A percentile compares a stretch with the other conserved stretches of the same genome.
These are phyloP conservation scores for Cerceris rybyensis DNA, from an alignment of 2,888 invertebrate species.

Conservation along the genomic window DNA sequence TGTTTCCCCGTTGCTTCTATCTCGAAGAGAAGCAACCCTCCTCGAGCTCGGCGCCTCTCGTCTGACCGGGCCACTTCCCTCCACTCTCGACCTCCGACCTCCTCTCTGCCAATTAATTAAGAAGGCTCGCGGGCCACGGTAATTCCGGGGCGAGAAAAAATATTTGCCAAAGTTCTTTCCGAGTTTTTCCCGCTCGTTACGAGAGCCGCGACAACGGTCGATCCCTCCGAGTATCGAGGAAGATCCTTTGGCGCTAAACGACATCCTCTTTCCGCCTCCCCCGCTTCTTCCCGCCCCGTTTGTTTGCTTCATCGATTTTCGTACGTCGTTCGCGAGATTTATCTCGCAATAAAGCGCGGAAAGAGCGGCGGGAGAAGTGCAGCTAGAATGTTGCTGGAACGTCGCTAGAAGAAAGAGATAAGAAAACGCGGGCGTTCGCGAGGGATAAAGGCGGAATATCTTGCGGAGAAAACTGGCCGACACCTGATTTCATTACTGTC, in stretches of 20 bases:
- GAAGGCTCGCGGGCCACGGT: constrained; percentile 54
- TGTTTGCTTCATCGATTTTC: constrained; percentile 6
- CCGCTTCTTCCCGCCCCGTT: constrained; percentile 3
- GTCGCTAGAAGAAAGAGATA: no score
- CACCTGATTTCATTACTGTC: constrained; percentile 65
- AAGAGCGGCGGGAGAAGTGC: neutral
- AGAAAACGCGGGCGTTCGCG: neutral
- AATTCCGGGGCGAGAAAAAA: constrained; percentile 57
- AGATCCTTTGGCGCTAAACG: no score
- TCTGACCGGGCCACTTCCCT: constrained; percentile 6
- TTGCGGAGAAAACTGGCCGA: constrained; percentile 47
- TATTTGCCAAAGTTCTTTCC: constrained; percentile 61
- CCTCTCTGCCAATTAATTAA: constrained; percentile 71
- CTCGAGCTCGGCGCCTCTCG: no score
- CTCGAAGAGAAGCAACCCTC: neutral
- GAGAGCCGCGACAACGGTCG: neutral
- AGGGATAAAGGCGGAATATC: constrained; percentile 33
- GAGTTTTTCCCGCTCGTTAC: constrained; percentile 44
- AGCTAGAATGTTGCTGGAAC: no score
- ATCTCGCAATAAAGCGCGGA: neutral
- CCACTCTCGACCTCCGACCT: constrained; percentile 47
- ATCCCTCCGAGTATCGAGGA: no score
- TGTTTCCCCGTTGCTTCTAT: constrained; percentile 20
- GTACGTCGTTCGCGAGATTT: neutral
- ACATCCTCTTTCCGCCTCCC: neutral